Evolutionary conservation across 2,797 vertebrate species (phyloP), one percentile per base, ranked within the genome.

Genomic region (Macroramphosus scolopax): DNA sequence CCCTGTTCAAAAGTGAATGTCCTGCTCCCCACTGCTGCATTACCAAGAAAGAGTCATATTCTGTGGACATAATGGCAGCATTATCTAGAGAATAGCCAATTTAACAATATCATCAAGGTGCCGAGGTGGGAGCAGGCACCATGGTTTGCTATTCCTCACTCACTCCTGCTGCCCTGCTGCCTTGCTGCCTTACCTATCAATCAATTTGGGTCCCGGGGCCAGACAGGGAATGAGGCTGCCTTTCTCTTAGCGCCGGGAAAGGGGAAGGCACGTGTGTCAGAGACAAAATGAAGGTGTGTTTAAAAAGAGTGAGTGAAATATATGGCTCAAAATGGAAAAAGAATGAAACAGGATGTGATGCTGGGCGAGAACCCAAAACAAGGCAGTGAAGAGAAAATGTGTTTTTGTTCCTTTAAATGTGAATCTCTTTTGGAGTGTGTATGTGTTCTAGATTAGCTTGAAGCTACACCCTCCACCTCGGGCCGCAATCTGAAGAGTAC

Each of bases 171-270:
- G 67, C 72, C 68, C 68, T 31, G 66, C 62, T 5, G 57, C 41
- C 59, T 71, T 31, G 66, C 62, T 5, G 57, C 41, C 59, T 71
- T 56, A 46, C 48, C 55, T 54, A 84, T 87, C 79, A 81, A 81
- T 84, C 78, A 80, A 78, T 78, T 63, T 48, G 46, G 47, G 60
- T 83, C 79, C 45, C 8, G 38, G 57, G 77, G 75, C 70, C 64
- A 76, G 67, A 71, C 68, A 18, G 42, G 59, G 78, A 84, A 78
- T 79, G 75, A 80, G 77, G 71, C 73, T 72, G 58, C 69, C 68
- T 48, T 68, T 82, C 57, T 39, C 51, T 64, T 47, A 59, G 60
- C 26, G 42, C 36, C 36, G 53, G 8, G 49, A n/a, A n/a, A n/a
- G n/a, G n/a, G n/a, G n/a, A n/a, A n/a, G n/a, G n/a, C n/a, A n/a